Percentiles rank a stretch among this genome's conserved stretches.
These are phyloP conservation scores for Mactra quadrangularis DNA, from an alignment of 1,140 invertebrate species.

Conservation along the genomic window DNA sequence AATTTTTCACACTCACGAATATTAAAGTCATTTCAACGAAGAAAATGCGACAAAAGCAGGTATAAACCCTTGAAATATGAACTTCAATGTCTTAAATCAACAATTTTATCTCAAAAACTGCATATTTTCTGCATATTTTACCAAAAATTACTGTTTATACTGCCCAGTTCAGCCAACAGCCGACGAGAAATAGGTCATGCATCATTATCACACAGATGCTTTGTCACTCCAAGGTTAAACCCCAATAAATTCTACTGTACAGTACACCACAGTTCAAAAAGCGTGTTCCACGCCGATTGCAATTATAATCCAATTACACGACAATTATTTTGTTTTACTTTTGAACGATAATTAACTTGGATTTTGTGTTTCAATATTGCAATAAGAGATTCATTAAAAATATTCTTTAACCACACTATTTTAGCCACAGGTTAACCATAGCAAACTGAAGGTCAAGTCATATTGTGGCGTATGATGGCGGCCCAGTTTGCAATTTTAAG, in stretches of 20 bases:
- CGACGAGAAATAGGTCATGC: too few relatives aligned
- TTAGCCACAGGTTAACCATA: neutral
- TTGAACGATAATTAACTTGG: too few relatives aligned
- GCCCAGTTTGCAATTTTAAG: too few relatives aligned
- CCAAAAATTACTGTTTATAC: neutral
- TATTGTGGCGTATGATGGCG: too few relatives aligned
- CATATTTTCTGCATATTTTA: neutral
- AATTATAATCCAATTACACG: neutral
- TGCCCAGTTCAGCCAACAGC: neutral
- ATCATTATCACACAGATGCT: too few relatives aligned
- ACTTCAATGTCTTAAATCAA: neutral
- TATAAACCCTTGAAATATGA: neutral
- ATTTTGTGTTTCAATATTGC: too few relatives aligned
- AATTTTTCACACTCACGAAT: neutral
- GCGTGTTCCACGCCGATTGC: neutral
- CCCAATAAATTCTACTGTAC: neutral
- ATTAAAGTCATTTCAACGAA: neutral
- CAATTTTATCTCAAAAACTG: neutral
- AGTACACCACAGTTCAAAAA: neutral
- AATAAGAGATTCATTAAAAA: neutral
- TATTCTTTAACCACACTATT: neutral
- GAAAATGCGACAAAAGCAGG: conserved; percentile 5
- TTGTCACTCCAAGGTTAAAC: too few relatives aligned
- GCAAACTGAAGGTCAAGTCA: too few relatives aligned
- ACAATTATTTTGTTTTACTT: neutral